Conservation (phyloP, 2,888 invertebrate genomes). For the Calliphora vomitoria region DNA sequence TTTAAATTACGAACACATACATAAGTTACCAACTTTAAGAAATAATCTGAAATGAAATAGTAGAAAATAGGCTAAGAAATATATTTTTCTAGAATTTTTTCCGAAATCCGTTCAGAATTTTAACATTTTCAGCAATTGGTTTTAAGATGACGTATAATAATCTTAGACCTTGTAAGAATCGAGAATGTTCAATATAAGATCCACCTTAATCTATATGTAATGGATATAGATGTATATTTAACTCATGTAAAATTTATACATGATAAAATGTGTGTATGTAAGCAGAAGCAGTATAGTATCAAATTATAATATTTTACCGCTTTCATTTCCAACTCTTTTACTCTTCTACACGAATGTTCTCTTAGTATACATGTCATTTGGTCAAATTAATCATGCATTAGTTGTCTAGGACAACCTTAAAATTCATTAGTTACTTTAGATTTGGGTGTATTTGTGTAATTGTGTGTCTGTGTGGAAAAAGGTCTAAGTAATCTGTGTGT, state of each 20-base stretch:
- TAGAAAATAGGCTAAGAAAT: too few species aligned
- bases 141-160: too few species aligned
- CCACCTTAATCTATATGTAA: too few species aligned
- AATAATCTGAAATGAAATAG: too few species aligned
- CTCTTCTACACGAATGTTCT: background rate
- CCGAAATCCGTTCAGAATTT: too few species aligned
- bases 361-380: slow-evolving; percentile 12
- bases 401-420: slow-evolving; percentile 26
- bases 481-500: background rate
- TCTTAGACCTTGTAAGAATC: too few species aligned
- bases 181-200: too few species aligned
- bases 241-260: background rate
- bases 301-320: background rate
- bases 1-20: too few species aligned
- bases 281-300: background rate
- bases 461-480: background rate
- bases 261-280: background rate
- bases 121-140: too few species aligned
- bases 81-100: too few species aligned
- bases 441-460: background rate
- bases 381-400: slow-evolving; percentile 52
- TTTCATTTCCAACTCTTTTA: background rate
- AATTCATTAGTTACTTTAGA: slow-evolving; percentile 20
- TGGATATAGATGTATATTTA: background rate
- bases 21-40: too few species aligned